Evolutionary conservation across 2,797 vertebrate species (phyloP).

Genomic region (Peromyscus aztecus): DNA sequence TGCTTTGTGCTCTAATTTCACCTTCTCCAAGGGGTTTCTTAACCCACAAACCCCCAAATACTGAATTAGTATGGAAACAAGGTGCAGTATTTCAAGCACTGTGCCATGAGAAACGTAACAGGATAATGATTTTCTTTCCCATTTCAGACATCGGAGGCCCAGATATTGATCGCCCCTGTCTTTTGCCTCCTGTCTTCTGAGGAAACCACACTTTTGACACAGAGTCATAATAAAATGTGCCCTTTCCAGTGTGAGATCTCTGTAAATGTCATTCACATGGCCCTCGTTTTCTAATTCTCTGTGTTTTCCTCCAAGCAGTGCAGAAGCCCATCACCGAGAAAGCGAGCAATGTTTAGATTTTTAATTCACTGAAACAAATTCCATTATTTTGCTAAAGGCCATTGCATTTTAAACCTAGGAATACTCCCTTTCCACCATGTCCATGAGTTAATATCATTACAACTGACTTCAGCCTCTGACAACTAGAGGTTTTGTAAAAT

Average conservation of each 20-base stretch:
- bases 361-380: slow-evolving; percentile 39
- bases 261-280: slow-evolving; percentile 87
- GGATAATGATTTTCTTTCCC: slow-evolving; percentile 89
- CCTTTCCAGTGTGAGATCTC: slow-evolving; percentile 87
- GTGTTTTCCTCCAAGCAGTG: slow-evolving; percentile 74
- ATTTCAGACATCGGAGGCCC: slow-evolving; percentile 86
- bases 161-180: slow-evolving; percentile 88
- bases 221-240: slow-evolving; percentile 88
- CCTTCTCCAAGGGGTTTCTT: slow-evolving; percentile 25
- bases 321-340: slow-evolving; percentile 1
- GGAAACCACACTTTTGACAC: slow-evolving; percentile 88
- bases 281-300: slow-evolving; percentile 86
- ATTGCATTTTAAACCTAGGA: slow-evolving; percentile 28
- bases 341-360: slow-evolving; percentile 43
- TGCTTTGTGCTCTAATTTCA: slow-evolving; percentile 46
- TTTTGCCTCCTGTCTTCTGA: slow-evolving; percentile 87
- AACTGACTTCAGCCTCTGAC: not conserved
- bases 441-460: slow-evolving; percentile 49
- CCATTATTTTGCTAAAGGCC: slow-evolving; percentile 17
- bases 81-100: slow-evolving; percentile 85
- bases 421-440: not conserved
- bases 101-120: slow-evolving; percentile 87
- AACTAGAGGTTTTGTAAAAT: slow-evolving; percentile 40
- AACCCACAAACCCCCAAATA: slow-evolving; percentile 71
- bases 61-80: slow-evolving; percentile 82